These are phyloP conservation scores for Chelonus formosanus DNA, from an alignment of 2,888 invertebrate species.

Conservation along the genomic window DNA sequence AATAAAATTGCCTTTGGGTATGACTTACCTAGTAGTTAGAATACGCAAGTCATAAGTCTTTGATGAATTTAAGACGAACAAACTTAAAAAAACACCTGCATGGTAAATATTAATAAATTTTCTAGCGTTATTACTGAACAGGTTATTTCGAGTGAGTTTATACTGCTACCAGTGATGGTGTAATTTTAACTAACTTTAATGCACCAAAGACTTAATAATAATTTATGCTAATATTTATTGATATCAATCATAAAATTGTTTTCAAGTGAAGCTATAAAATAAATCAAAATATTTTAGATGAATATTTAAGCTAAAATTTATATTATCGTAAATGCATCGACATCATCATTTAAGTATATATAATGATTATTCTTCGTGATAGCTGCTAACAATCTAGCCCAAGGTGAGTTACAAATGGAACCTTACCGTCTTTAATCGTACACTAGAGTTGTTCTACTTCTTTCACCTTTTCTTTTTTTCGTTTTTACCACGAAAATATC, in stretches of 20 bases:
- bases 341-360: conserved; percentile 29
- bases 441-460: conserved; percentile 6
- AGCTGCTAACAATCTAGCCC: conserved; percentile 47
- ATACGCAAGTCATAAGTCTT: not conserved
- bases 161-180: not conserved
- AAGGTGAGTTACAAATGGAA: conserved; percentile 48
- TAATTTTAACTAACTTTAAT: too few species aligned
- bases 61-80: too few species aligned
- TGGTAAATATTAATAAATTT: conserved; percentile 7
- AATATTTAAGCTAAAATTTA: conserved; percentile 16
- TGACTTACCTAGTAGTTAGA: not conserved
- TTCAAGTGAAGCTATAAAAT: not conserved
- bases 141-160: conserved; percentile 1
- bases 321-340: conserved; percentile 2
- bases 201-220: too few species aligned
- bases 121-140: not conserved
- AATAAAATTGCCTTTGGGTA: not conserved
- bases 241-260: too few species aligned
- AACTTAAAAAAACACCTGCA: too few species aligned
- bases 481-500: too few species aligned
- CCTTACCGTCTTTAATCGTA: conserved; percentile 29
- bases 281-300: conserved; percentile 17
- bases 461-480: conserved; percentile 17
- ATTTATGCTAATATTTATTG: too few species aligned
- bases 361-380: conserved; percentile 34